Evolutionary conservation across 2,888 invertebrate species (phyloP), one percentile per base, ranked within the genome.

Genomic region (Loripinus fragilis): DNA sequence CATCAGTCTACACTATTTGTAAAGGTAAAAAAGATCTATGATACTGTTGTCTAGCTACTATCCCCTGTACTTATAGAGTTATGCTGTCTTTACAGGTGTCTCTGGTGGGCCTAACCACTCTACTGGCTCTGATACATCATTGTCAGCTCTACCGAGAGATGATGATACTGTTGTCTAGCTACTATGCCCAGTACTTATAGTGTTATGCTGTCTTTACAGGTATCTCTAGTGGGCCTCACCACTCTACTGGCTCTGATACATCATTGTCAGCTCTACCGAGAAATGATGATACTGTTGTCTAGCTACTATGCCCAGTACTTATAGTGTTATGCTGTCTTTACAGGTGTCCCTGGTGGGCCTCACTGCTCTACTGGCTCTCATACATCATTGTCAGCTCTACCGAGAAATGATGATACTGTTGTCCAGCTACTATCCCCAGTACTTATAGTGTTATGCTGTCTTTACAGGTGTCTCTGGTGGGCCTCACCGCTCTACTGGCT

Each of bases 381-480:
- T 93, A 7, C 90, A 91, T 67, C 92, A 92, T 84, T 91, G 90
- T 65, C 89, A 91, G 76, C 92, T 93, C 82, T 93, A 92, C 82
- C 83, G 86, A 45, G 89, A 90, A 81, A 86, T 93, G 86, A 71
- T 84, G 20, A 82, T 86, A 35, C 81, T 92, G 70, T 65, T 92
- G 71, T 81, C 88, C 20, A 89, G 88, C 76, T 90, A 90, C 80
- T 92, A 90, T 80, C 86, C 90, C 20, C 89, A 91, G 70, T n/a
- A n/a, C n/a, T n/a, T n/a, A n/a, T n/a, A n/a, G n/a, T n/a, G n/a
- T n/a, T n/a, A n/a, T n/a, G n/a, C n/a, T n/a, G n/a, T n/a, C n/a
- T 23, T 17, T 79, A 23, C 81, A 91, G 92, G 90, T 91, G 60
- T 89, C 91, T 0, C 84, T 92, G 71, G 87, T 89, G n/a, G 92